These are phyloP conservation scores for Chiloscyllium punctatum DNA, from an alignment of 2,797 vertebrate genomes.

Conservation along the genomic window DNA sequence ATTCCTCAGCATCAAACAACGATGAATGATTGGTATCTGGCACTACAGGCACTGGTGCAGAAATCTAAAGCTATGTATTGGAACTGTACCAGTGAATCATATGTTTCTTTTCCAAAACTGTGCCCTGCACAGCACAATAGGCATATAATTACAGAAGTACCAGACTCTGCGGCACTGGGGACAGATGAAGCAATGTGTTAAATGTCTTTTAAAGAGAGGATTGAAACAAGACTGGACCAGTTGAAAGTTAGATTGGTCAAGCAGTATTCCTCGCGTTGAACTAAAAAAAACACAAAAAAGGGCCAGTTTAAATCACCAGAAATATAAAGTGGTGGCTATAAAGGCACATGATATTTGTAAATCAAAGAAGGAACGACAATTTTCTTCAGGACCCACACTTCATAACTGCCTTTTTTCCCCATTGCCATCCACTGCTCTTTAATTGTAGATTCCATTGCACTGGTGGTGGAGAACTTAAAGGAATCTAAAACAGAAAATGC, in stretches of 20 bases:
- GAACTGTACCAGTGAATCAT: not conserved
- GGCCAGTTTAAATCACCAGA: slow-evolving; percentile 4
- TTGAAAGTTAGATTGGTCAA: not conserved
- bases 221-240: not conserved
- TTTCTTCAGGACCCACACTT: slow-evolving; percentile 11
- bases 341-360: slow-evolving; percentile 33
- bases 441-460: not conserved
- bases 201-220: slow-evolving; percentile 8
- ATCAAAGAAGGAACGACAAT: not conserved
- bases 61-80: not conserved
- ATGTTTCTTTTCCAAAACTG: not conserved
- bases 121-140: slow-evolving; percentile 29
- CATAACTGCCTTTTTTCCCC: slow-evolving; percentile 15
- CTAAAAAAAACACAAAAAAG: not conserved
- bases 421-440: not conserved
- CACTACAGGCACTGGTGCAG: not conserved
- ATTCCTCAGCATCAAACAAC: not conserved
- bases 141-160: slow-evolving; percentile 24
- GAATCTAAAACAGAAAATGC: slow-evolving; percentile 18
- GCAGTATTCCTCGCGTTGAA: not conserved
- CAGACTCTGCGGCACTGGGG: slow-evolving; percentile 24
- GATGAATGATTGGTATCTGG: slow-evolving; percentile 8
- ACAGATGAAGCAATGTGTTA: not conserved
- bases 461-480: not conserved
- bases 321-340: not conserved